Conservation (phyloP, 2,888 invertebrate genomes). For the Aphidius colemani region DNA sequence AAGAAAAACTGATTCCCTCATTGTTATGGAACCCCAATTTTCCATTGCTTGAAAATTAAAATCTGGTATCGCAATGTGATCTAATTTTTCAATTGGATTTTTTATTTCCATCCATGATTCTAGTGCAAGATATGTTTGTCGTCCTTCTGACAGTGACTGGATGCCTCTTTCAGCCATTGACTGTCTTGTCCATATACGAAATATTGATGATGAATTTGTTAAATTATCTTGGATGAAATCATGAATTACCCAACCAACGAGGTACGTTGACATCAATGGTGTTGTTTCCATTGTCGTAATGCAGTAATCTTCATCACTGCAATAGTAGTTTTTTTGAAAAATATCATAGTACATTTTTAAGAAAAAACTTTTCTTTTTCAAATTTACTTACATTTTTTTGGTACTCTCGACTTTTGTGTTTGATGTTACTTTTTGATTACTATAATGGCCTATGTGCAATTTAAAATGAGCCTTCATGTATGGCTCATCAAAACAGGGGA, state of each 20-base stretch:
- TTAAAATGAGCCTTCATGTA: conserved; percentile 77
- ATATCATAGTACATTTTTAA: too few relatives aligned
- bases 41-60: conserved; percentile 89
- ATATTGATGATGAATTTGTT: conserved; percentile 24
- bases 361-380: conserved; percentile 13
- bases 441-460: conserved; percentile 69
- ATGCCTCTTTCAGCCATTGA: conserved; percentile 34
- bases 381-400: conserved; percentile 25
- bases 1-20: conserved; percentile 58
- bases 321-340: too few relatives aligned
- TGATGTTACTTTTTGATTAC: conserved; percentile 47
- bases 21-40: conserved; percentile 89
- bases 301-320: conserved; percentile 28
- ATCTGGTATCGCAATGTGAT: conserved; percentile 82
- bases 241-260: conserved; percentile 48
- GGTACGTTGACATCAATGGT: conserved; percentile 48
- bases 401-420: conserved; percentile 33
- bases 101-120: conserved; percentile 34
- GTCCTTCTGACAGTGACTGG: conserved; percentile 34
- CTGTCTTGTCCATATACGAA: conserved; percentile 40
- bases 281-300: conserved; percentile 37
- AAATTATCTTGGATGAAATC: conserved; percentile 34
- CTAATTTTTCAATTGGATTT: conserved; percentile 66
- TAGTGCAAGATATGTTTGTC: conserved; percentile 38
- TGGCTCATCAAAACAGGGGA: conserved; percentile 88